A percentile compares a stretch with the other conserved stretches of the same genome.
These are phyloP conservation scores for Etheostoma spectabile DNA, from an alignment of 2,113 vertebrate species.

Conservation along the genomic window DNA sequence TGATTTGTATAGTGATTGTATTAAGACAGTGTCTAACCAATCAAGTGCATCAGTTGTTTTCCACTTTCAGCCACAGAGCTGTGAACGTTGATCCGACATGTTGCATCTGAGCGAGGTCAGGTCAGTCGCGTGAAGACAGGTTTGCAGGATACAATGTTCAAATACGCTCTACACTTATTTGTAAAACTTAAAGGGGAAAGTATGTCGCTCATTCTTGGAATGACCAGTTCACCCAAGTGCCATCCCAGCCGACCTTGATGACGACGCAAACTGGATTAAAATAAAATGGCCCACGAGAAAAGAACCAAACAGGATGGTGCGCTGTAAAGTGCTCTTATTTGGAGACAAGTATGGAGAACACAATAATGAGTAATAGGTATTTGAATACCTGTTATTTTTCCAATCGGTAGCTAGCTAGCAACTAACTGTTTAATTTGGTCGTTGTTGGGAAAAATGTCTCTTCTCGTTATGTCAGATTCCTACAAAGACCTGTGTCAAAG, in stretches of 20 bases:
- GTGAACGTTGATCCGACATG: neutral
- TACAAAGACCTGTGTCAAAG: no score
- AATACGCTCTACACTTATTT: neutral
- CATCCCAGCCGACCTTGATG: slow-evolving; percentile 5
- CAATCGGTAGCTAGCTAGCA: neutral
- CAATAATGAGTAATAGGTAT: no score
- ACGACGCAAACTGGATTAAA: neutral
- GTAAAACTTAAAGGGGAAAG: slow-evolving; percentile 1
- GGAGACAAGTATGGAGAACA: neutral
- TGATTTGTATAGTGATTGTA: neutral
- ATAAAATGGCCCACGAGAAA: neutral
- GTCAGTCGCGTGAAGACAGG: neutral
- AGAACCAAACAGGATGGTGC: neutral
- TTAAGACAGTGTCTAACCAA: neutral
- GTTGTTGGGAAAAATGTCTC: neutral
- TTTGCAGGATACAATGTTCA: neutral
- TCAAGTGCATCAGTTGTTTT: neutral
- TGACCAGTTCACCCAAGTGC: neutral
- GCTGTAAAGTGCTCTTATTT: neutral
- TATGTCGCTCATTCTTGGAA: neutral
- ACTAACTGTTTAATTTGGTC: neutral
- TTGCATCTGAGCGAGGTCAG: neutral
- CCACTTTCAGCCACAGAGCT: neutral
- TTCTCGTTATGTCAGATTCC: no score
- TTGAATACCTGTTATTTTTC: neutral